phyloP scores from a whole-genome alignment of 1,140 invertebrate species.

The Steinernema feltiae region DNA sequence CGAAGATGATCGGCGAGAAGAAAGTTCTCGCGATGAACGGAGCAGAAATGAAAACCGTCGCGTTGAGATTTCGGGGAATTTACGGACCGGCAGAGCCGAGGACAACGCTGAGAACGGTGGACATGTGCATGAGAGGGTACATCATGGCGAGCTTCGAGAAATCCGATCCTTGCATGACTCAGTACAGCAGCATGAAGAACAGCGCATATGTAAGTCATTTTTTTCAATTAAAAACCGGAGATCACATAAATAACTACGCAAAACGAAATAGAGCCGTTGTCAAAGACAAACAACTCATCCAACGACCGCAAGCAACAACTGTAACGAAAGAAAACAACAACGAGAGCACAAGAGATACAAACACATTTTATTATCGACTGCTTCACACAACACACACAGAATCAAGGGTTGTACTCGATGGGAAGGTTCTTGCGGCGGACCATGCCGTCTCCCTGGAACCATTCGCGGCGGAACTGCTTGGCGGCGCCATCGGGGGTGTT shows the following conservation, averaged over 20 bases:
- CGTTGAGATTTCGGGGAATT: conserved; percentile 40
- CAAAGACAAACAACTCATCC: too few relatives aligned
- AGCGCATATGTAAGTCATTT: conserved; percentile 29
- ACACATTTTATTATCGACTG: too few relatives aligned
- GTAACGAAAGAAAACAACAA: too few relatives aligned
- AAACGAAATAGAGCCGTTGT: too few relatives aligned
- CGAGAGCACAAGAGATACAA: too few relatives aligned
- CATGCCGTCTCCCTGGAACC: too few relatives aligned
- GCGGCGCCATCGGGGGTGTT: too few relatives aligned
- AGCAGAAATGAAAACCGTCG: conserved; percentile 30
- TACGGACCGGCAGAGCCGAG: conserved; percentile 44
- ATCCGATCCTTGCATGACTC: conserved; percentile 28
- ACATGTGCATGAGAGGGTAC: conserved; percentile 24
- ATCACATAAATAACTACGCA: background rate
- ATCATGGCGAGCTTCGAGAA: conserved; percentile 34
- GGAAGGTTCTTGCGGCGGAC: too few relatives aligned
- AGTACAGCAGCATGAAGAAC: conserved; percentile 45
- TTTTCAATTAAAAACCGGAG: background rate
- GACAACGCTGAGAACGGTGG: conserved; percentile 36
- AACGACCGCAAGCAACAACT: too few relatives aligned
- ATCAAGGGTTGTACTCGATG: too few relatives aligned
- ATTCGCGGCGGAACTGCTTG: too few relatives aligned
- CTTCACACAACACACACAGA: too few relatives aligned
- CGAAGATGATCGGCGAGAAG: conserved; percentile 40
- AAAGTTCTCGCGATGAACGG: conserved; percentile 28